A percentile compares a stretch with the other conserved stretches of the same genome.
Evolutionary conservation across 2,888 invertebrate species (phyloP).

Genomic region (Trilocha varians): DNA sequence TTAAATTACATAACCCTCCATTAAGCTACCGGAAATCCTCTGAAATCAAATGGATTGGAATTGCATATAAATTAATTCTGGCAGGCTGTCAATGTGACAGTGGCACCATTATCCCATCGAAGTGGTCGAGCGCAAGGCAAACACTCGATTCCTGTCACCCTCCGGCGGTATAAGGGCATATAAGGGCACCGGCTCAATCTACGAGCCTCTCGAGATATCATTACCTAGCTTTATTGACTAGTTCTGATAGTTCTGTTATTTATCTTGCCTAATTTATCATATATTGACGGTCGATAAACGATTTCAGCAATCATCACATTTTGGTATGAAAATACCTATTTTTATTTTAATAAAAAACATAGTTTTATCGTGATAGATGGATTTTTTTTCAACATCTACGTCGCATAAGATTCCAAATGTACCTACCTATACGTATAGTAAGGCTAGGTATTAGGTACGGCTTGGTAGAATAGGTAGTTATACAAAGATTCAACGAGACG

Average conservation of each 20-base stretch:
- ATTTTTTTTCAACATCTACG: too few relatives aligned
- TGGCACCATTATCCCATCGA: constrained; percentile 56
- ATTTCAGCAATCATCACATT: too few relatives aligned
- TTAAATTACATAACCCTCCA: too few relatives aligned
- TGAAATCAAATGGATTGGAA: too few relatives aligned
- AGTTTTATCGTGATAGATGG: too few relatives aligned
- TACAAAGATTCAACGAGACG: constrained; percentile 2
- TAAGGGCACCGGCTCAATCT: constrained; percentile 2
- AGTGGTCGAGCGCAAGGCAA: constrained; percentile 48
- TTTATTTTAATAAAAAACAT: too few relatives aligned
- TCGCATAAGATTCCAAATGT: too few relatives aligned
- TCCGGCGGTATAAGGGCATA: constrained; percentile 4
- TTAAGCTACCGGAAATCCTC: too few relatives aligned
- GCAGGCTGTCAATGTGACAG: constrained; percentile 27
- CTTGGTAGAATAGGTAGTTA: not conserved
- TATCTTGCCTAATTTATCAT: not conserved
- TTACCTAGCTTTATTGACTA: not conserved
- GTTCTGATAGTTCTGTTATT: not conserved
- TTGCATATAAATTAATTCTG: constrained; percentile 26
- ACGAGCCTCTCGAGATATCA: not conserved
- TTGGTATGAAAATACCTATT: too few relatives aligned
- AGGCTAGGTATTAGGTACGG: too few relatives aligned
- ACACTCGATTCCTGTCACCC: constrained; percentile 42
- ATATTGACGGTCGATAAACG: not conserved
- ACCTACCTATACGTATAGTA: too few relatives aligned